Evolutionary conservation across 2,888 invertebrate species (phyloP).

Genomic region (Latheticus oryzae): DNA sequence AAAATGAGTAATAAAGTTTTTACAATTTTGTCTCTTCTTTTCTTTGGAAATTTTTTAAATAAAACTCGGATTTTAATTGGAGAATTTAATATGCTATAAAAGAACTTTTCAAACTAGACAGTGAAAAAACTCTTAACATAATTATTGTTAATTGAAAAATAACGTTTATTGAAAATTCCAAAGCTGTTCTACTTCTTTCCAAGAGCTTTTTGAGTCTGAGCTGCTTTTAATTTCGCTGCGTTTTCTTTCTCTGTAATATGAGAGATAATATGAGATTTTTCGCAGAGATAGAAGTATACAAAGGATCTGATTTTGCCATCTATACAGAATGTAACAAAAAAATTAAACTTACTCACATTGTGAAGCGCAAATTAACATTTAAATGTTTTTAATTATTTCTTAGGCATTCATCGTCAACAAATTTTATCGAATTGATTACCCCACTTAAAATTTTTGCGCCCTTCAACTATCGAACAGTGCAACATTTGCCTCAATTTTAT

Average conservation of each 20-base stretch:
- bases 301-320: too few species aligned
- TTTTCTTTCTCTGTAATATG: constrained; percentile 70
- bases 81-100: constrained; percentile 33
- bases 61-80: constrained; percentile 4
- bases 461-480: too few species aligned
- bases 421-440: too few species aligned
- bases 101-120: constrained; percentile 20
- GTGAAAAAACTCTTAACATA: constrained; percentile 16
- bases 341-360: too few species aligned
- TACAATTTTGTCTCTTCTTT: constrained; percentile 1
- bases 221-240: constrained; percentile 71
- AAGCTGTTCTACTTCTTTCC: constrained; percentile 67
- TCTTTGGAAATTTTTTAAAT: neutral
- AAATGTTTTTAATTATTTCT: too few species aligned
- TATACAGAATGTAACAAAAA: too few species aligned
- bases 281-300: too few species aligned
- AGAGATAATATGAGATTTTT: too few species aligned
- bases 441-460: too few species aligned
- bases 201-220: constrained; percentile 72
- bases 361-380: too few species aligned
- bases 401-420: constrained; percentile 12
- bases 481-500: too few species aligned
- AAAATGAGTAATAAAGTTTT: constrained; percentile 3
- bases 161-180: neutral
- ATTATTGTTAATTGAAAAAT: constrained; percentile 28